phyloP scores from a whole-genome alignment of 37 sponge, comb jelly and placozoan species.

The Chondrilla cf. caribensis region DNA sequence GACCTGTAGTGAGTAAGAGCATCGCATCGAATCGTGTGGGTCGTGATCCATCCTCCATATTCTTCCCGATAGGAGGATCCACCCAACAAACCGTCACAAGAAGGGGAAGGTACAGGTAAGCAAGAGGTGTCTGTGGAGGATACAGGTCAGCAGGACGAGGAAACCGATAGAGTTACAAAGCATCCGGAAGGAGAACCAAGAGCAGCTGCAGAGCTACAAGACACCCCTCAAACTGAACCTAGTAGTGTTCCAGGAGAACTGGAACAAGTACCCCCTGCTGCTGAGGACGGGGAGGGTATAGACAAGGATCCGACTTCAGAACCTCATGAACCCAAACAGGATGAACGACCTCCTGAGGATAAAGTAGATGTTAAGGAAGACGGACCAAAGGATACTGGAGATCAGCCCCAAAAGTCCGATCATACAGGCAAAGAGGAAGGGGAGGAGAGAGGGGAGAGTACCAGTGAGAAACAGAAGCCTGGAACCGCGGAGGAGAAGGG shows the following conservation, averaged over 20 bases:
- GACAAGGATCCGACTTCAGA: not conserved
- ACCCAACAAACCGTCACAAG: too few species aligned
- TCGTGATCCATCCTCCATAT: too few species aligned
- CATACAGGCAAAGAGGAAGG: not conserved
- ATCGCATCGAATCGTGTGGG: too few species aligned
- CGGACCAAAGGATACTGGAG: not conserved
- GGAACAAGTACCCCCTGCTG: not conserved
- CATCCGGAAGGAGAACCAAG: not conserved
- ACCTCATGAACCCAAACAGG: not conserved
- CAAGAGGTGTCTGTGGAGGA: not conserved
- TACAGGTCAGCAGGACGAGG: not conserved
- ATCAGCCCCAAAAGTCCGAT: not conserved
- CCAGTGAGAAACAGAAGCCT: not conserved
- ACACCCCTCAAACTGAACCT: not conserved
- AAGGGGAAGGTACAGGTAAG: not conserved
- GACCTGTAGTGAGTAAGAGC: too few species aligned
- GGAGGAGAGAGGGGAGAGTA: not conserved
- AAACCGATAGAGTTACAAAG: not conserved
- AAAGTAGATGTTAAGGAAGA: not conserved
- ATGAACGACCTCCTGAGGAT: not conserved
- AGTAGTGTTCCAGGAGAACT: not conserved
- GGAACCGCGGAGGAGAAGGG: not conserved
- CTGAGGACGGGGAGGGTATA: too few species aligned
- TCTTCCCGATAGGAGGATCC: too few species aligned
- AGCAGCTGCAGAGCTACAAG: not conserved